Conservation (phyloP, 1,140 invertebrate genomes). For the Calosoma granatense region DNA sequence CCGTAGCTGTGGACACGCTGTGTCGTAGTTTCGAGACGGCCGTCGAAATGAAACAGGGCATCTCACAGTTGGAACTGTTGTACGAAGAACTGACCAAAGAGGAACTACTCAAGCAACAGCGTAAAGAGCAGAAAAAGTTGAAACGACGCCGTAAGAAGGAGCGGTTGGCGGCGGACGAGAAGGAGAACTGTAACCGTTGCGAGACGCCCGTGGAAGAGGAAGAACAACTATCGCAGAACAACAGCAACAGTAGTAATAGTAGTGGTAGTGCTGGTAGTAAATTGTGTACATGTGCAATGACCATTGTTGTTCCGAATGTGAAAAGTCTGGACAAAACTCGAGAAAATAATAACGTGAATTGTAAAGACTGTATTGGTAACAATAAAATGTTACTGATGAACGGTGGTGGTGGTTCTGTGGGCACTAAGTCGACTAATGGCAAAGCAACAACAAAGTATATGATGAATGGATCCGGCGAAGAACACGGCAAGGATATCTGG, state of each 20-base stretch:
- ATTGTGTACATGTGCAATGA: not conserved
- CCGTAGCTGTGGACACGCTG: conserved; percentile 75
- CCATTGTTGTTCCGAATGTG: not conserved
- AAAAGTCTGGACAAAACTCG: not conserved
- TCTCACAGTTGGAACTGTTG: conserved; percentile 73
- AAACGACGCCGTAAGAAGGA: conserved; percentile 73
- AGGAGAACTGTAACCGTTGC: conserved; percentile 25
- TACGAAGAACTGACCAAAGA: conserved; percentile 74
- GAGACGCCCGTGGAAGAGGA: conserved; percentile 11
- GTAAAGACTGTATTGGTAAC: not conserved
- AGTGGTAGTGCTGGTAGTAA: conserved; percentile 13
- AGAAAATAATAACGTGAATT: not conserved
- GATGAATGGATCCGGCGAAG: no score
- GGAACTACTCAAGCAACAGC: conserved; percentile 70
- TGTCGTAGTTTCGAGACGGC: conserved; percentile 82
- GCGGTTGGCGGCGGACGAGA: conserved; percentile 11
- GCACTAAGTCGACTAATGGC: not conserved
- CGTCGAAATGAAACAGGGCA: conserved; percentile 78
- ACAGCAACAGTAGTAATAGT: conserved; percentile 16
- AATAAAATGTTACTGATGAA: not conserved
- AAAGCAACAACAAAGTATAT: not conserved
- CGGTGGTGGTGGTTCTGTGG: not conserved
- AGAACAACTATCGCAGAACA: conserved; percentile 14
- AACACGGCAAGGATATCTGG: no score
- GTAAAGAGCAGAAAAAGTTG: conserved; percentile 77